Evolutionary conservation across 2,888 invertebrate genomes (phyloP), one percentile per base, ranked within the genome.

Genomic region (Seladonia tumulorum): DNA sequence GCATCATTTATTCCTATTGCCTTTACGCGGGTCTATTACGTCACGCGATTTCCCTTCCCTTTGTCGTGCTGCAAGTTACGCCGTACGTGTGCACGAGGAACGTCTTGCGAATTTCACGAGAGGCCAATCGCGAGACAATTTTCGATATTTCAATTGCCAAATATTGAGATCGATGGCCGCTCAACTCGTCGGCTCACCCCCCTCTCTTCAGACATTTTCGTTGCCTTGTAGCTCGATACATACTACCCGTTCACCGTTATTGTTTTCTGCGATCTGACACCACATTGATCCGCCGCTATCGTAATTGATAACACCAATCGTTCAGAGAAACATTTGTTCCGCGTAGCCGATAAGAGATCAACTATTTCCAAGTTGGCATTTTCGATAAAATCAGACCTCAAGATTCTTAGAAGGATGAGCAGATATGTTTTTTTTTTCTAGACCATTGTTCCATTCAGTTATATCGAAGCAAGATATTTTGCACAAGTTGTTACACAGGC

Each of bases 1-100:
- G 92, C 89, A 92, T 93, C 92, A 92, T 94, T 94, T 93, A 93
- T 92, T 92, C 93, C 92, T 92, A 94, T 94, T 94, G 94, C 86
- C 93, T 93, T 92, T 91, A 93, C 93, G 90, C 90, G 92, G 92
- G 91, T 85, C 86, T 80, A 84, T 94, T 93, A 85, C 94, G 93
- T 94, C 94, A 92, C 86, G 76, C 90, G 82, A 91, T 88, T 88
- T 83, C 88, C 80, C 39, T 70, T 76, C 81, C 90, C 84, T 88
- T 85, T 81, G 60, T 80, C 81, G 63, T 73, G 29, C 74, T 70
- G 73, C 85, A 70, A 76, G 35, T 76, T 49, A n/a, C 29, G n/a
- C 60, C 14, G 49, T 39, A 25, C n/a, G 22, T 25, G 72, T 66
- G 63, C 53, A 45, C 63, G 35, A 66, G 35, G 49, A 18, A 10